Evolutionary conservation across 2,888 invertebrate species (phyloP), one percentile per base, ranked within the genome.

Genomic region (Magallana nippona): DNA sequence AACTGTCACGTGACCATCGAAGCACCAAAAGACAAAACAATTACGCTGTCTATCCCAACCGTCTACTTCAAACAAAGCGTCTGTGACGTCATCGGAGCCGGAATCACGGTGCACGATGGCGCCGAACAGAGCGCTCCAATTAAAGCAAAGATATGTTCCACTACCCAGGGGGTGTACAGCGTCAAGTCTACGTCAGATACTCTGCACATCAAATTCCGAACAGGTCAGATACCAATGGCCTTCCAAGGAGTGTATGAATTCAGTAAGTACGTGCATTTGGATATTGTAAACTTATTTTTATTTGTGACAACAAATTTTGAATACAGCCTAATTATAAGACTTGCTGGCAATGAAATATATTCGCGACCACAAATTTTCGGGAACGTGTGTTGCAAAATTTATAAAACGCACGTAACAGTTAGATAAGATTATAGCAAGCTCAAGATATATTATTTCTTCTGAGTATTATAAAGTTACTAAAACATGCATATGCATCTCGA

Each of bases 191-290:
- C 87, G 22, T 81, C 84, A 27, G 87, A 85, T 11, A 85, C 82
- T 27, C 57, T 89, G 15, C 85, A 87, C 56, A n/a, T 89, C 2
- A 82, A 81, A 19, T 88, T 86, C 71, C 84, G 79, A 19, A 86
- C 89, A 55, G 86, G 82, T 44, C 82, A 81, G 10, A 83, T 84
- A 15, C 86, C 89, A 5, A 71, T 88, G 58, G 89, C 88, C 0
- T 89, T 88, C 44, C 87, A 89, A 81, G 88, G 86, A 32, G 82
- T 88, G 3, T 89, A 88, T 63, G 85, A 88, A 10, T 88, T 87
- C 82, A 86, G 88, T 89, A 88, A 84, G 88, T 81, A 19, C 17
- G 5, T 8, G 17, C 32, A 15, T 27, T 22, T 77, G 11, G 77
- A 15, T 77, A 15, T n/a, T 22, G 77, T 44, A 44, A 44, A 44